These are phyloP conservation scores for Megalops atlanticus DNA, from an alignment of 2,113 vertebrate species.

Conservation along the genomic window DNA sequence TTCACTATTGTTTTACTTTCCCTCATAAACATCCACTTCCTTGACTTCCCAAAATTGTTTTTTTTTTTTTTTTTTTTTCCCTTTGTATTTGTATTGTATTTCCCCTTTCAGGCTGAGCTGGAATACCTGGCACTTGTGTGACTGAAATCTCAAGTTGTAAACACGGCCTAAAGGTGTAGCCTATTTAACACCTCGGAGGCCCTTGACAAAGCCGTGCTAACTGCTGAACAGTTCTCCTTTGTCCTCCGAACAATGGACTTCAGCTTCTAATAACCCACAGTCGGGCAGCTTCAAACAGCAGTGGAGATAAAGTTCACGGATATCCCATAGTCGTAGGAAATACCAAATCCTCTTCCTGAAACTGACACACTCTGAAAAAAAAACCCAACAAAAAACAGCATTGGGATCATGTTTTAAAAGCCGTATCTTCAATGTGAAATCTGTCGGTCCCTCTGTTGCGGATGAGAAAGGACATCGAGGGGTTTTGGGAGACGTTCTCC, in stretches of 20 bases:
- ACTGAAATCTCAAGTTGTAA: conserved; percentile 60
- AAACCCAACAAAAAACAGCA: not conserved
- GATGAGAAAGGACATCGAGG: not conserved
- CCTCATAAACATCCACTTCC: not conserved
- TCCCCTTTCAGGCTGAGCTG: conserved; percentile 18
- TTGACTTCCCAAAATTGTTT: no score
- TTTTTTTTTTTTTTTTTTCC: not conserved
- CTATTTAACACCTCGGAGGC: conserved; percentile 69
- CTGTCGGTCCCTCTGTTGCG: not conserved
- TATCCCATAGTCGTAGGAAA: conserved; percentile 58
- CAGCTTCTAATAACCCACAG: conserved; percentile 65
- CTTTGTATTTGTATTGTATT: not conserved
- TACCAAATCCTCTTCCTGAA: conserved; percentile 66
- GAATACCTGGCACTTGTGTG: conserved; percentile 33
- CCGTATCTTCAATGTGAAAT: not conserved
- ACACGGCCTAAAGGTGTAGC: conserved; percentile 62
- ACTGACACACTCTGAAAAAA: conserved; percentile 55
- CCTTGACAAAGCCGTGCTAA: conserved; percentile 66
- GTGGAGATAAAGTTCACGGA: conserved; percentile 66
- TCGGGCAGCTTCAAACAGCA: conserved; percentile 46
- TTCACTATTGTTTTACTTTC: not conserved
- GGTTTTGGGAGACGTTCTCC: not conserved
- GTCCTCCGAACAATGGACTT: conserved; percentile 69
- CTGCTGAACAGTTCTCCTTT: conserved; percentile 65
- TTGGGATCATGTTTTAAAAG: conserved; percentile 65